phyloP scores from a whole-genome alignment of 2,113 vertebrate genomes.

The Nothoprocta perdicaria region DNA sequence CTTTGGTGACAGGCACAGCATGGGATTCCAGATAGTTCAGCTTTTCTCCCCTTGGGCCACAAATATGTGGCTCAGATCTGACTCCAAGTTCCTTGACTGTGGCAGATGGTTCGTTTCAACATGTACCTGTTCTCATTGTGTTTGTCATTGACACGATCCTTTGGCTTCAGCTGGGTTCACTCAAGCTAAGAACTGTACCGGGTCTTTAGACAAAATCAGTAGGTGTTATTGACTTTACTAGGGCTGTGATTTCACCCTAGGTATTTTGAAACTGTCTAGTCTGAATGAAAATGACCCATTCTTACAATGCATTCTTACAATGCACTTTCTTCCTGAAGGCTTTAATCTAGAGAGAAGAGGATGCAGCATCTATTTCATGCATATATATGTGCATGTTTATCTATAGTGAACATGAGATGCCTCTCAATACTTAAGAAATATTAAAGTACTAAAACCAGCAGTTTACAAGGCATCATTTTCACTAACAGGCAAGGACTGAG shows the following conservation, averaged over 20 bases:
- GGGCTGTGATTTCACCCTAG: background rate
- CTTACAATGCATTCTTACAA: background rate
- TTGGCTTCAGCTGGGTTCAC: background rate
- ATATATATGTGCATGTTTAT: background rate
- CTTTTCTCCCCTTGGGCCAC: background rate
- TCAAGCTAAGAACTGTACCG: background rate
- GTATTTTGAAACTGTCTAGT: background rate
- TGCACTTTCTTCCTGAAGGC: background rate
- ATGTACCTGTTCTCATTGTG: background rate
- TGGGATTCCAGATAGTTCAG: background rate
- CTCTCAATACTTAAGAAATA: background rate
- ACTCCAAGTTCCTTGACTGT: background rate
- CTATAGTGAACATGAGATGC: background rate
- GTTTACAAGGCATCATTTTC: background rate
- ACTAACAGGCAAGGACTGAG: background rate
- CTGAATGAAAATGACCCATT: background rate
- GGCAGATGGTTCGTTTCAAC: background rate
- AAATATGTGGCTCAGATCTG: background rate
- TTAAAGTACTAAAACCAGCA: constrained; percentile 5
- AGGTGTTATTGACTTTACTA: background rate
- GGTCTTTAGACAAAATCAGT: background rate
- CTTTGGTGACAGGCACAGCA: background rate
- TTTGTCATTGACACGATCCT: background rate
- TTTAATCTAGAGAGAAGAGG: background rate
- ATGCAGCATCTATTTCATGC: background rate